Evolutionary conservation across 2,797 vertebrate genomes (phyloP), one percentile per base, ranked within the genome.

Genomic region (Zenarchopterus dispar): DNA sequence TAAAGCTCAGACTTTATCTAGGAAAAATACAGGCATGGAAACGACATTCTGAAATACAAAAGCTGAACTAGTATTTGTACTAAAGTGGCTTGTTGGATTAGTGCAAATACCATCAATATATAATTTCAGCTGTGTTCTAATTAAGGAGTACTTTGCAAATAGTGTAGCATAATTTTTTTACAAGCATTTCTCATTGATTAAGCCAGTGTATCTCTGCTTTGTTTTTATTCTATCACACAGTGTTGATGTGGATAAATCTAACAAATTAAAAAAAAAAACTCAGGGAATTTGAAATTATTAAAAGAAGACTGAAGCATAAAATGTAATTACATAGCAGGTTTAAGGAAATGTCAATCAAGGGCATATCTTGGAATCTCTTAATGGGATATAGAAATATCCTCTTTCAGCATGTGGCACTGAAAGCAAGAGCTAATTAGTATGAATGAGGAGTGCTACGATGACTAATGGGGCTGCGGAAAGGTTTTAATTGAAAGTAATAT

Each of bases 401-500:
- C 82, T 87, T 93, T 83, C 89, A 92, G 87, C 81, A 75, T 82
- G 86, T 88, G 85, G 88, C 89, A 81, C 52, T 51, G 84, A 90
- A 91, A 85, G 87, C 88, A 85, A 81, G 73, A 47, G 31, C 88
- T 94, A 93, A 94, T 94, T 93, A 93, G 90, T 91, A 92, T 91
- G 90, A 93, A 93, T 91, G 91, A 92, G 80, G 85, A 91, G 86
- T 70, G 77, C 86, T 91, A 88, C 91, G 90, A 93, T 93, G 86
- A 93, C 92, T 94, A 93, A 93, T 92, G 90, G 89, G 84, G 87
- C 90, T 67, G 85, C 93, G 86, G 91, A 93, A 90, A 86, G 89
- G 78, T 93, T 93, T 93, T 93, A 93, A 94, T 94, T 93, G 93
- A 92, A 91, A 93, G 91, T 93, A 91, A 93, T 91, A 90, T 90